Evolutionary conservation across 2,113 vertebrate species (phyloP).

Genomic region (Choloepus hoffmanni): DNA sequence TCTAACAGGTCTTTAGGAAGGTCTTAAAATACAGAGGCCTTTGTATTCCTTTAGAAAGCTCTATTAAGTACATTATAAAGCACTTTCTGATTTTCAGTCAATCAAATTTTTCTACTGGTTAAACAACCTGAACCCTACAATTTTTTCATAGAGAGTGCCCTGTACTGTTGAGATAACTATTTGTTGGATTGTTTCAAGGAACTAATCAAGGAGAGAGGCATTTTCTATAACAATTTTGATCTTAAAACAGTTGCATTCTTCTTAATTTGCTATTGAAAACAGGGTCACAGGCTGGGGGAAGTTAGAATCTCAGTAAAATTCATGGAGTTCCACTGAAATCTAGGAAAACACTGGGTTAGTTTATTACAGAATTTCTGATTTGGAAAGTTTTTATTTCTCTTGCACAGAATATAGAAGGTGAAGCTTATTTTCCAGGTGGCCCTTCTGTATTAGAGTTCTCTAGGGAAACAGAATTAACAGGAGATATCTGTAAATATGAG

Average conservation of each 20-base stretch:
- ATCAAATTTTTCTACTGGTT: slow-evolving; percentile 39
- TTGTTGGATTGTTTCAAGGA: slow-evolving; percentile 22
- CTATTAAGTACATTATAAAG: slow-evolving; percentile 34
- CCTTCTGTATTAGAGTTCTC: too few relatives aligned
- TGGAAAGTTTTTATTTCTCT: not conserved
- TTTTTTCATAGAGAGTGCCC: not conserved
- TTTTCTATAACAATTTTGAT: not conserved
- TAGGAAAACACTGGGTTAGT: fast-evolving
- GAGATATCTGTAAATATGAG: too few relatives aligned
- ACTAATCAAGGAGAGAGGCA: not conserved
- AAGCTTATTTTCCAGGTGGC: not conserved
- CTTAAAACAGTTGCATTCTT: too few relatives aligned
- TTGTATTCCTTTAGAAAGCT: not conserved
- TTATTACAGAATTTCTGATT: not conserved
- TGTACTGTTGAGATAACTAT: not conserved
- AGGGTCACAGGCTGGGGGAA: not conserved
- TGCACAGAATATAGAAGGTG: not conserved
- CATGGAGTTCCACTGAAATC: not conserved
- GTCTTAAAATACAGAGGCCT: not conserved
- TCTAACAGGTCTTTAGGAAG: slow-evolving; percentile 27
- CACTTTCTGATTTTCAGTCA: slow-evolving; percentile 42
- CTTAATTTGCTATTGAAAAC: not conserved
- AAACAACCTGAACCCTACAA: not conserved
- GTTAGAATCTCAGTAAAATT: not conserved
- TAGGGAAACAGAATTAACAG: too few relatives aligned